phyloP scores from a whole-genome alignment of 1,140 invertebrate genomes.

The Prorops nasuta region DNA sequence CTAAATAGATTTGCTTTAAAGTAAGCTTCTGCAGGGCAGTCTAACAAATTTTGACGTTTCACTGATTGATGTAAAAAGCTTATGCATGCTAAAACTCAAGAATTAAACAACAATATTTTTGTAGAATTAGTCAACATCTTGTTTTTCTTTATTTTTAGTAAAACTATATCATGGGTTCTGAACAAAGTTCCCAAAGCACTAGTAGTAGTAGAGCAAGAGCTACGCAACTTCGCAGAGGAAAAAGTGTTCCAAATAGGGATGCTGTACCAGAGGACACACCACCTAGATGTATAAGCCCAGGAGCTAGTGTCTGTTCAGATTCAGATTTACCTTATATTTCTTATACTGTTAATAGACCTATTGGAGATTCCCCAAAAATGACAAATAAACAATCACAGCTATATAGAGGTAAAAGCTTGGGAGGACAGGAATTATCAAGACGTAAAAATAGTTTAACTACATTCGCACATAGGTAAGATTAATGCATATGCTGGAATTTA shows the following conservation, averaged over 20 bases:
- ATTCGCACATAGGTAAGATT: slow-evolving; percentile 27
- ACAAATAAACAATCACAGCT: slow-evolving; percentile 61
- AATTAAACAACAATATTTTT: too few species aligned
- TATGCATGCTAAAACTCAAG: too few species aligned
- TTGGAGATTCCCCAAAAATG: slow-evolving; percentile 81
- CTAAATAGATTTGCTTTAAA: too few species aligned
- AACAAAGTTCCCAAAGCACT: slow-evolving; percentile 58
- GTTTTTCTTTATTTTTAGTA: too few species aligned
- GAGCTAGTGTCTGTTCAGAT: slow-evolving; percentile 84
- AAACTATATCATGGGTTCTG: slow-evolving; percentile 59
- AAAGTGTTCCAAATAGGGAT: slow-evolving; percentile 60
- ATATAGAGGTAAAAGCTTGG: slow-evolving; percentile 49
- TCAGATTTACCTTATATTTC: slow-evolving; percentile 92
- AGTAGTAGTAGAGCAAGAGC: slow-evolving; percentile 32
- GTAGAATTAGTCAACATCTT: too few species aligned
- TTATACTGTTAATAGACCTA: slow-evolving; percentile 88
- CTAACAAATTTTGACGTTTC: too few species aligned
- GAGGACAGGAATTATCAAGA: slow-evolving; percentile 40
- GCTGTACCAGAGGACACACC: slow-evolving; percentile 55
- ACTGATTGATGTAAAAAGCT: too few species aligned
- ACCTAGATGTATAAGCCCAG: slow-evolving; percentile 73
- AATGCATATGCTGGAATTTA: not conserved
- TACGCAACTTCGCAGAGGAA: slow-evolving; percentile 54
- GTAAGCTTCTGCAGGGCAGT: too few species aligned
- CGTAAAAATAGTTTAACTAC: slow-evolving; percentile 38